phyloP scores from a whole-genome alignment of 1,140 invertebrate species.

The Nasonia vitripennis region DNA sequence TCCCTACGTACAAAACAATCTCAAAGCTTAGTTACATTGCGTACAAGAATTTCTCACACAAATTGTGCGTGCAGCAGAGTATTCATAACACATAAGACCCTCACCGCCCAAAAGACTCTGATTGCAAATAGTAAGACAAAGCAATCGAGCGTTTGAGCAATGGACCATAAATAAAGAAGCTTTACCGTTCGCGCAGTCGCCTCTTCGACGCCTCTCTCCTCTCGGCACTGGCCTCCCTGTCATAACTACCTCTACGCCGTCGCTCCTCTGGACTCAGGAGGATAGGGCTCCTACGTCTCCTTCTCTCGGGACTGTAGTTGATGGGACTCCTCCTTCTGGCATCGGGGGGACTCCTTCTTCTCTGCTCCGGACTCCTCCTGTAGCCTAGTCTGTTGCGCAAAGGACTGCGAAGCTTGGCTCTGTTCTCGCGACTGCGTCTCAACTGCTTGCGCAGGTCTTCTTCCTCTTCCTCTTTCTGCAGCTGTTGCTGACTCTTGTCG shows the following conservation, averaged over 20 bases:
- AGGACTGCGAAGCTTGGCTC: conserved; percentile 53
- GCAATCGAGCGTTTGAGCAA: conserved; percentile 38
- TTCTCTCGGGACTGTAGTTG: conserved; percentile 59
- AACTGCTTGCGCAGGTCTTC: conserved; percentile 55
- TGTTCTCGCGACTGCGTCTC: conserved; percentile 62
- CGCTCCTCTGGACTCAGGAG: conserved; percentile 55
- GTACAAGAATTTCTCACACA: background rate
- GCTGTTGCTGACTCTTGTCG: conserved; percentile 64
- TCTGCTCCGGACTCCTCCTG: conserved; percentile 60
- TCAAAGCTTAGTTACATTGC: background rate
- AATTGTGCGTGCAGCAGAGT: background rate
- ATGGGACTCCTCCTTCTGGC: conserved; percentile 62
- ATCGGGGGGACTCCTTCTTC: conserved; percentile 57
- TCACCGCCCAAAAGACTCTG: conserved; percentile 38
- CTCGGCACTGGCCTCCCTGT: conserved; percentile 64
- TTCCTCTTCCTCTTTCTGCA: conserved; percentile 55
- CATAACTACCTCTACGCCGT: conserved; percentile 61
- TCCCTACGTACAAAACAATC: background rate
- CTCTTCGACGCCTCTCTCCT: conserved; percentile 62
- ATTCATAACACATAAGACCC: background rate
- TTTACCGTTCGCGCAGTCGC: conserved; percentile 68
- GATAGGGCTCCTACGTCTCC: conserved; percentile 53
- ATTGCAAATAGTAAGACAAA: conserved; percentile 1
- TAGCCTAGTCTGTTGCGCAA: conserved; percentile 59
- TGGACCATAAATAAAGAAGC: conserved; percentile 6